Conservation (phyloP, 2,797 vertebrate genomes). For the Acropternis orthonyx region DNA sequence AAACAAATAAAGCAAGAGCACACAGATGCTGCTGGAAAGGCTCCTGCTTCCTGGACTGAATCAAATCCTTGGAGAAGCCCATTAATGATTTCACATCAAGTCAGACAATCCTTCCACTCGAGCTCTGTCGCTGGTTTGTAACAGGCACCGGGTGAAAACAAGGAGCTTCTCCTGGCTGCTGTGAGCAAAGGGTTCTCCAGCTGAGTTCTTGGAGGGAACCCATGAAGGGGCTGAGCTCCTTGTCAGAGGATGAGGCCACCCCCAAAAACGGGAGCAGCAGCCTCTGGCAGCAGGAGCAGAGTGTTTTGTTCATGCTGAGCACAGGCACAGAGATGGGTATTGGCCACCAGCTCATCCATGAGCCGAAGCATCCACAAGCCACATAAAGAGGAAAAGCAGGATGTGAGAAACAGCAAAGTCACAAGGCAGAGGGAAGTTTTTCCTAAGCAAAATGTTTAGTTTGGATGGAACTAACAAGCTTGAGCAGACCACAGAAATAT, state of each 20-base stretch:
- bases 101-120: neutral
- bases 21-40: neutral
- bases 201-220: neutral
- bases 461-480: neutral
- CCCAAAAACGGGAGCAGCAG: neutral
- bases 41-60: neutral
- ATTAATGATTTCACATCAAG: neutral
- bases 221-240: fast-evolving
- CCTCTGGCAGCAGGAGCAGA: neutral
- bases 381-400: neutral
- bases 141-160: neutral
- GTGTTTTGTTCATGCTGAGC: neutral
- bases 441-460: neutral
- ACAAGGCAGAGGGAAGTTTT: neutral
- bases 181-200: neutral
- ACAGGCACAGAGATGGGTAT: neutral
- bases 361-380: neutral
- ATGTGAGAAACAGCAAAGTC: neutral
- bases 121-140: fast-evolving
- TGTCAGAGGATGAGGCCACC: neutral
- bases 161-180: neutral
- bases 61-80: neutral
- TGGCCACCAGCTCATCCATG: neutral
- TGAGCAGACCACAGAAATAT: neutral
- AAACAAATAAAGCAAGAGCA: neutral